Conservation (phyloP, 2,797 vertebrate genomes). For the Antrozous pallidus region DNA sequence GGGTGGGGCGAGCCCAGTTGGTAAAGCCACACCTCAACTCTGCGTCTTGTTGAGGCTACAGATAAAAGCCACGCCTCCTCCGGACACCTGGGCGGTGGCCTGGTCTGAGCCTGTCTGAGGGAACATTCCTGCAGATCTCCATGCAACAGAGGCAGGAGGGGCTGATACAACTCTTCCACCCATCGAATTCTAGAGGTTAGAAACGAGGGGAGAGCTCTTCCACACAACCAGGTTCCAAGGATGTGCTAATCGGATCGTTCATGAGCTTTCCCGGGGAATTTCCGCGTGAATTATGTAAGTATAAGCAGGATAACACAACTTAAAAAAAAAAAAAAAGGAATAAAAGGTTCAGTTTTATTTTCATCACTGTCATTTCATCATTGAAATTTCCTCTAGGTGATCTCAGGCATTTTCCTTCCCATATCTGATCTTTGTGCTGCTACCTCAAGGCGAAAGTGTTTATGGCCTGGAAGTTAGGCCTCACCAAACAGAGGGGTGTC, state of each 20-base stretch:
- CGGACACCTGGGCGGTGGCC: background rate
- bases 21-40: accelerated
- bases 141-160: accelerated
- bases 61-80: accelerated
- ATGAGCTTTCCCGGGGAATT: background rate
- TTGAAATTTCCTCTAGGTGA: background rate
- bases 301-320: background rate
- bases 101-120: background rate
- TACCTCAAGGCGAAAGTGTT: constrained; percentile 1
- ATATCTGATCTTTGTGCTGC: background rate
- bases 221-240: background rate
- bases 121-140: background rate
- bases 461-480: background rate
- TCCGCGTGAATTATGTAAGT: background rate
- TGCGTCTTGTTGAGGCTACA: background rate
- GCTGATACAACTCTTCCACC: background rate
- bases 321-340: background rate
- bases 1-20: accelerated
- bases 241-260: background rate
- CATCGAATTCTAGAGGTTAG: background rate
- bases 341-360: background rate
- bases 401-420: background rate
- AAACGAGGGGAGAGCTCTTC: background rate
- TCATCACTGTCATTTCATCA: background rate
- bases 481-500: background rate